Base-by-base conservation (phyloP, 1,140 invertebrate species). In the Neodiprion fabricii region DNA sequence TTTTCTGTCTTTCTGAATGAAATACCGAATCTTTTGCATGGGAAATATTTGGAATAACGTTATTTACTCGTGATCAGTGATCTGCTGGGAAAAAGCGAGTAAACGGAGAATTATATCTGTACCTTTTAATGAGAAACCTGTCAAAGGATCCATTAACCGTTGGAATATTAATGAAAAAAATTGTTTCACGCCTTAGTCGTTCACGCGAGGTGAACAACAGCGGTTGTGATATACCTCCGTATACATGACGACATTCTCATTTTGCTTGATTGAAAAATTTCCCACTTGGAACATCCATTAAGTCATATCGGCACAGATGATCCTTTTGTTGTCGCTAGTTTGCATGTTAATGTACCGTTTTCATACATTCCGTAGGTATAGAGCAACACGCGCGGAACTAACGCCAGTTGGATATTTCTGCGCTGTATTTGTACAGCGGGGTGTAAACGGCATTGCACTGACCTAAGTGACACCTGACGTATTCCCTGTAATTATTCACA, bases 201-300 rank as follows among this genome's bases (percentile, higher is more conserved):
- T 61, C 53, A 61, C 53, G 53, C 53, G 7, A 61, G 11, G 50
- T n/a, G n/a, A 21, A 21, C 17, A 21, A 21, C 50, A 53, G n/a
- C n/a, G 10, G 11, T 61, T 17, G 53, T 61, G 53, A 8, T 8
- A 61, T 61, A 61, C 53, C n/a, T 11, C 28, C 5, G 9, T 17
- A 61, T 17, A 17, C 9, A 61, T 61, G 53, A 61, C 53, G 53
- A 17, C 53, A 61, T 61, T 17, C 9, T 61, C 53, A 61, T 61
- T 61, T 61, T 61, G 53, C 53, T 9, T 61, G 53, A 61, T 61
- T 61, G 53, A 61, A 61, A 61, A 61, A 61, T 61, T 5, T 61
- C 53, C 53, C 53, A 61, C 53, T 61, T 61, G 53, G 53, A 61
- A 61, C 53, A 61, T 61, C 53, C 53, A 61, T 61, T 61, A 61